Base-by-base conservation (phyloP, 2,797 vertebrate genomes). In the Eulemur coronatus region DNA sequence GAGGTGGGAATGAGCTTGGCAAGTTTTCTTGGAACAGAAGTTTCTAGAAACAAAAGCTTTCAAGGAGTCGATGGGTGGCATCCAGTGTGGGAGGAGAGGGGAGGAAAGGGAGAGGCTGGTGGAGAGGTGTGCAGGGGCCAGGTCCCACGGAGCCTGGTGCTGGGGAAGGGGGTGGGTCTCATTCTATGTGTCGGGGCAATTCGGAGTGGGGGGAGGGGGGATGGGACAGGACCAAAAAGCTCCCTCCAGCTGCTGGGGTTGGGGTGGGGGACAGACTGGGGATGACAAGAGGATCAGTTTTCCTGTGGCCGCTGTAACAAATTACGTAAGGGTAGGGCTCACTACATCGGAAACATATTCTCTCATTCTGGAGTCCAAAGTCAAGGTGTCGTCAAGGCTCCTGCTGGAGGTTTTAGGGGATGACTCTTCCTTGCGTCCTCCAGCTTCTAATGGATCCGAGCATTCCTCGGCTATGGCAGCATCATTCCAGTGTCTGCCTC, bases 41-140 rank as follows among this genome's bases (percentile, higher is more conserved):
- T 57, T 93, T 91, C 76, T 4, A 20, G 90, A 94, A 92, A 69
- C 24, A 15, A 50, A 87, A 52, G 59, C 46, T 89, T 94, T 82
- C 78, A 73, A 73, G 75, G 84, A 61, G 43, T 24, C 20, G 5
- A 1, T 13, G 75, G 57, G 46, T 14, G 59, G 46, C 50, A 57
- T 33, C n/a, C 57, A 35, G 61, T 2, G 38, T 55, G 35, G 46
- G 24, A 28, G 18, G 4, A 28, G 22, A 13, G 30, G 33, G 17
- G 48, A 41, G 8, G 46, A 55, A 48, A 1, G 13, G n/a, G 61
- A 48, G 67, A 70, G 30, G 20, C 1, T 38, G 38, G 38, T 7
- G 38, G 92, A 24, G 48, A 73, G 48, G 33, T 4, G 4, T 48
- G 35, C 5, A 30, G 61, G n/a, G 38, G 10, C 28, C 3, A 0